Percentiles rank a stretch among this genome's conserved stretches.
phyloP scores from a whole-genome alignment of 1,140 invertebrate species.

The Leptonema lineaticorne region DNA sequence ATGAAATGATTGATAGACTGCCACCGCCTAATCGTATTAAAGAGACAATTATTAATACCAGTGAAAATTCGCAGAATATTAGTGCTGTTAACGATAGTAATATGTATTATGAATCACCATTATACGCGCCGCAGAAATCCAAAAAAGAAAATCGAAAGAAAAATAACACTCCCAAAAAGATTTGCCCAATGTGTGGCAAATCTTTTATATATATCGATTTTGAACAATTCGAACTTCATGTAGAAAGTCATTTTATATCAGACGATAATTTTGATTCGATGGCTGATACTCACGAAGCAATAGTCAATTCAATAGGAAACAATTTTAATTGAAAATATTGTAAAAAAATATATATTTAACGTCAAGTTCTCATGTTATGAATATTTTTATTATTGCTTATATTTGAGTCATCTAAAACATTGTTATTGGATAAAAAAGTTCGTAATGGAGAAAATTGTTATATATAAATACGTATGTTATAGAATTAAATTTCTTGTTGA shows the following conservation, averaged over 20 bases:
- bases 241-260: constrained; percentile 58
- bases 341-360: too few relatives aligned
- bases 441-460: too few relatives aligned
- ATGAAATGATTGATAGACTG: constrained; percentile 40
- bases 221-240: constrained; percentile 56
- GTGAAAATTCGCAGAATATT: constrained; percentile 1
- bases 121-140: background rate
- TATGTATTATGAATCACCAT: background rate
- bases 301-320: constrained; percentile 34
- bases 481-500: too few relatives aligned
- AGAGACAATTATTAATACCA: background rate
- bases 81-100: background rate
- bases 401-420: too few relatives aligned
- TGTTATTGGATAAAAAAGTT: too few relatives aligned
- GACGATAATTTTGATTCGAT: constrained; percentile 52
- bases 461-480: too few relatives aligned
- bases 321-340: constrained; percentile 35
- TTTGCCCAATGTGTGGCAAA: constrained; percentile 59
- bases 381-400: too few relatives aligned
- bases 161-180: constrained; percentile 48
- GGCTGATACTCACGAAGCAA: constrained; percentile 50
- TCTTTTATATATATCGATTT: constrained; percentile 52
- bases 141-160: background rate
- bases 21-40: background rate
- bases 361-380: too few relatives aligned